Evolutionary conservation across 1,140 invertebrate genomes (phyloP).

Genomic region (Drosophila burlai): DNA sequence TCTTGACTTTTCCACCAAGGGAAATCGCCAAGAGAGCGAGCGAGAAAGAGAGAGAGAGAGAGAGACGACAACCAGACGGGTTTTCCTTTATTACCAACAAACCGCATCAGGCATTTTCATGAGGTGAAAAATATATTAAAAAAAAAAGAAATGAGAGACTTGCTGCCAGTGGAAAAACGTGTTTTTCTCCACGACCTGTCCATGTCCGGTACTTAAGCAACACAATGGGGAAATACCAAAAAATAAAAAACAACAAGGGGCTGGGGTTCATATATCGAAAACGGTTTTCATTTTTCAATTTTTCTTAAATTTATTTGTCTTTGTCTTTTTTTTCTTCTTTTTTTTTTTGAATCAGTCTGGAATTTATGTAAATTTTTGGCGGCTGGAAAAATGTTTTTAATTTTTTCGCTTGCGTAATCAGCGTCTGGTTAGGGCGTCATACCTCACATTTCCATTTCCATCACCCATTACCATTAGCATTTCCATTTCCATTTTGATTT

Average conservation of each 20-base stretch:
- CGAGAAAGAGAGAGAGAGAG: conserved; percentile 4
- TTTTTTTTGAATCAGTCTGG: neutral
- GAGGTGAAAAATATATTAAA: conserved; percentile 14
- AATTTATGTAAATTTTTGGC: conserved; percentile 41
- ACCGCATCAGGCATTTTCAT: conserved; percentile 40
- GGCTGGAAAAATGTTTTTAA: conserved; percentile 28
- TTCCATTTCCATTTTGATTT: conserved; percentile 6
- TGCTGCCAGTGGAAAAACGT: conserved; percentile 37
- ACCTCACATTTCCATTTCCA: conserved; percentile 38
- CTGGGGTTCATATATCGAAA: conserved; percentile 25
- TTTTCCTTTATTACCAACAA: conserved; percentile 29
- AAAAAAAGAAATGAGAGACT: conserved; percentile 27
- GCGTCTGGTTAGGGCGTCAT: conserved; percentile 36
- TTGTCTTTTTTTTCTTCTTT: neutral
- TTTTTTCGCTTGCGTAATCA: conserved; percentile 42
- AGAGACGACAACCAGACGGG: conserved; percentile 14
- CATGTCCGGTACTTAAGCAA: conserved; percentile 52
- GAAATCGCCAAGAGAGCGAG: conserved; percentile 19
- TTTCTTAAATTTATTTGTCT: neutral
- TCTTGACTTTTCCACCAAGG: conserved; percentile 23
- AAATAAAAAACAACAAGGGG: neutral
- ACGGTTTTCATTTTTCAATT: conserved; percentile 21
- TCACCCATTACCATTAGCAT: conserved; percentile 10
- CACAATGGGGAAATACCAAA: conserved; percentile 44
- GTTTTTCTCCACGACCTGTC: conserved; percentile 45